A percentile compares a stretch with the other conserved stretches of the same genome.
phyloP scores from a whole-genome alignment of 1,140 invertebrate species.

The Gonatopus flavifemur region DNA sequence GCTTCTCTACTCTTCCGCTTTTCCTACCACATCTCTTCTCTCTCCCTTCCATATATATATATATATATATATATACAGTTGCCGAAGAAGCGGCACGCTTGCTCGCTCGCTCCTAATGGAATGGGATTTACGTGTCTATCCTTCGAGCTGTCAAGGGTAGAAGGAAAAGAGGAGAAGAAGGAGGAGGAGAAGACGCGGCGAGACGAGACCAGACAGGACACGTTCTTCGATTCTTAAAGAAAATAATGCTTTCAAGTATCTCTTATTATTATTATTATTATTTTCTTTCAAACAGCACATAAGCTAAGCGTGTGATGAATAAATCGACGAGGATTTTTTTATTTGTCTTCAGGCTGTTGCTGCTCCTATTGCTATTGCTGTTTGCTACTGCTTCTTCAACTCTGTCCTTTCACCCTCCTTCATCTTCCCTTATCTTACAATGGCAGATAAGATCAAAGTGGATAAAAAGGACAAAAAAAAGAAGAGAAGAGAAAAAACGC shows the following conservation, averaged over 20 bases:
- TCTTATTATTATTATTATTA: too few relatives aligned
- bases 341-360: constrained; percentile 15
- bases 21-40: not conserved
- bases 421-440: not conserved
- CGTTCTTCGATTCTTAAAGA: too few relatives aligned
- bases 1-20: too few relatives aligned
- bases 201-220: too few relatives aligned
- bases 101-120: not conserved
- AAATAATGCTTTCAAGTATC: too few relatives aligned
- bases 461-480: not conserved
- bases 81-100: not conserved
- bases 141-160: not conserved
- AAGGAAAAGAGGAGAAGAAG: too few relatives aligned
- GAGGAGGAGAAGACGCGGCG: too few relatives aligned
- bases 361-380: not conserved
- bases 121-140: constrained; percentile 1
- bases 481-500: not conserved
- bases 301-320: constrained; percentile 11
- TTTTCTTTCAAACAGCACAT: too few relatives aligned
- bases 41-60: too few relatives aligned
- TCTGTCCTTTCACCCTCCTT: not conserved
- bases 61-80: too few relatives aligned
- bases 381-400: not conserved
- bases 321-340: constrained; percentile 25
- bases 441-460: not conserved